Evolutionary conservation across 1,140 invertebrate species (phyloP), one percentile per base, ranked within the genome.

Genomic region (Pollicipes pollicipes): DNA sequence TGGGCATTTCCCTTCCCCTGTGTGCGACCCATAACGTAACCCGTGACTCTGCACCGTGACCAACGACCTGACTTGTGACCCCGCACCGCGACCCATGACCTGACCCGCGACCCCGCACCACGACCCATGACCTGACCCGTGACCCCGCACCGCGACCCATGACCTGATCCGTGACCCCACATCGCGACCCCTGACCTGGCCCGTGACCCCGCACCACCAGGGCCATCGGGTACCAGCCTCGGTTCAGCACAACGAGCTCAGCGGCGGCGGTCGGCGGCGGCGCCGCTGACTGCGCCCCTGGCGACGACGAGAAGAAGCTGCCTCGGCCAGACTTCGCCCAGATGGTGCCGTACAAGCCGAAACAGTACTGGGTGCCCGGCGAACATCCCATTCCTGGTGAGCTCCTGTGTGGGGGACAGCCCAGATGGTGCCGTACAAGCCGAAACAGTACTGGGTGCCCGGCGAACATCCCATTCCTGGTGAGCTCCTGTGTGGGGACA

Each of bases 381-480:
- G 90, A 93, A 77, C 90, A 93, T 81, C 88, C 89, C 0, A 84
- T 93, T 73, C n/a, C n/a, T n/a, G n/a, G n/a, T n/a, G n/a, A n/a
- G n/a, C n/a, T n/a, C n/a, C n/a, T n/a, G n/a, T n/a, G n/a, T n/a
- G n/a, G n/a, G n/a, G n/a, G n/a, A n/a, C n/a, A n/a, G 86, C 86
- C 0, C 95, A 98, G 82, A 97, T 98, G 94, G 89, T 98, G 72
- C 95, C 95, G 0, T 98, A 90, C 78, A 98, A 98, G 79, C 90
- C 91, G 0, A 92, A 92, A 79, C 78, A 86, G 0, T 90, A 90
- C 78, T 85, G 90, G 1, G 80, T 90, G 74, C 88, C 89, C 8
- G 90, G 90, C 3, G 90, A 93, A 77, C 90, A 93, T 81, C 88
- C 89, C 0, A 84, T 93, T 73, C 85, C n/a, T n/a, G n/a, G n/a